Conservation (phyloP, 2,113 vertebrate species). For the Ptilorrhoa leucosticta region DNA sequence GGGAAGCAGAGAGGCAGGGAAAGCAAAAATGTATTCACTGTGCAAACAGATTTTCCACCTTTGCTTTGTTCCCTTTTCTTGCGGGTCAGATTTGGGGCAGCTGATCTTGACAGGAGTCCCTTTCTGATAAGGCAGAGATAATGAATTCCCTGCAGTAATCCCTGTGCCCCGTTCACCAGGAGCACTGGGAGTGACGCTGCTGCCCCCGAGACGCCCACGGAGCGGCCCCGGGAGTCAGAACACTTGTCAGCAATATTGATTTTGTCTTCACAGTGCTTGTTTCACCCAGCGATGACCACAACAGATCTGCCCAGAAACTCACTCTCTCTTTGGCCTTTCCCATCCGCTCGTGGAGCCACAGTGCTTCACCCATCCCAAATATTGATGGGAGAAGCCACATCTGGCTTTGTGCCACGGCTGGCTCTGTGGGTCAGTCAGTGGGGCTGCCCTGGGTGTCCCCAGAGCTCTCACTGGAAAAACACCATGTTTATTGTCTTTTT, state of each 20-base stretch:
- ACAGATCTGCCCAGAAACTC: background rate
- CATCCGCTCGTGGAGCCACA: fast-evolving
- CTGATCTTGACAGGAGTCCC: background rate
- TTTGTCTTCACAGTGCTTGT: background rate
- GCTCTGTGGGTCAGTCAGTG: fast-evolving
- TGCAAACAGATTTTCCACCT: background rate
- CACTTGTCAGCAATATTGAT: background rate
- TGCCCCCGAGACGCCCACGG: background rate
- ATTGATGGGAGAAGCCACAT: fast-evolving
- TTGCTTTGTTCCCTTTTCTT: background rate
- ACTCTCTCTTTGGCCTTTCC: background rate
- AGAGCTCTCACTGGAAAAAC: background rate
- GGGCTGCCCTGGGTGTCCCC: background rate
- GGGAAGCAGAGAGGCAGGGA: background rate
- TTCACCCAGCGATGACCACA: background rate
- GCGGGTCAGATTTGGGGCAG: background rate
- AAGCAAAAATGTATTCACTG: background rate
- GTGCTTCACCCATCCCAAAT: background rate
- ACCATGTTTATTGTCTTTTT: background rate
- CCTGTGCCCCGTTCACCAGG: background rate
- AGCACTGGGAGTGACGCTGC: background rate
- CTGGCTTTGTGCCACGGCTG: background rate
- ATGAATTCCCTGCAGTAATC: background rate
- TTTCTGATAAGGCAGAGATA: background rate
- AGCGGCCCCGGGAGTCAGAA: background rate